phyloP scores from a whole-genome alignment of 1,140 invertebrate genomes.

The Saccostrea cuccullata region DNA sequence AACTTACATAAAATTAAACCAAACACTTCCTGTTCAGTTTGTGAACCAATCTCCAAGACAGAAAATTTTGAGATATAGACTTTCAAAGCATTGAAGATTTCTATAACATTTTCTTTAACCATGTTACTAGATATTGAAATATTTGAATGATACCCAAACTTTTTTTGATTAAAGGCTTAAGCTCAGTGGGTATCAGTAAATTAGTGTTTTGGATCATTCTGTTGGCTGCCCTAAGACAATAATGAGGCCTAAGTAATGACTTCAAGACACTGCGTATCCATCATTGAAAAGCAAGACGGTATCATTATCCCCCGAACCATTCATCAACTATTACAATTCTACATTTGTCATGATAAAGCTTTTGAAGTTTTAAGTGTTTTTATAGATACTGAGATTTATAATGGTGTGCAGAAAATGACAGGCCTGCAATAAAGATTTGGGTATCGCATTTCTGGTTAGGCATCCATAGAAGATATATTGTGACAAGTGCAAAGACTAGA shows the following conservation, averaged over 20 bases:
- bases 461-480: constrained; percentile 7
- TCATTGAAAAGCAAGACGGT: constrained; percentile 18
- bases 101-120: background rate
- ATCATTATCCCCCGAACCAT: background rate
- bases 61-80: background rate
- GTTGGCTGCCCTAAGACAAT: constrained; percentile 23
- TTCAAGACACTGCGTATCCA: background rate
- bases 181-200: constrained; percentile 16
- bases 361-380: constrained; percentile 38
- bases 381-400: constrained; percentile 18
- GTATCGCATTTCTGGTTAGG: constrained; percentile 13
- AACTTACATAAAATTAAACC: background rate
- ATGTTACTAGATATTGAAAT: constrained; percentile 1
- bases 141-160: background rate
- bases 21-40: background rate
- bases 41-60: background rate
- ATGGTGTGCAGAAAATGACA: constrained; percentile 11
- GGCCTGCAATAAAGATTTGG: background rate
- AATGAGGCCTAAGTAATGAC: constrained; percentile 33
- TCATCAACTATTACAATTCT: constrained; percentile 33
- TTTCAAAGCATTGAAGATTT: background rate
- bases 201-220: constrained; percentile 4
- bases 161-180: constrained; percentile 20
- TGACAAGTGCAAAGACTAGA: background rate
- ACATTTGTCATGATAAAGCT: constrained; percentile 37